phyloP scores from a whole-genome alignment of 2,888 invertebrate species.

The Lasiommata megera region DNA sequence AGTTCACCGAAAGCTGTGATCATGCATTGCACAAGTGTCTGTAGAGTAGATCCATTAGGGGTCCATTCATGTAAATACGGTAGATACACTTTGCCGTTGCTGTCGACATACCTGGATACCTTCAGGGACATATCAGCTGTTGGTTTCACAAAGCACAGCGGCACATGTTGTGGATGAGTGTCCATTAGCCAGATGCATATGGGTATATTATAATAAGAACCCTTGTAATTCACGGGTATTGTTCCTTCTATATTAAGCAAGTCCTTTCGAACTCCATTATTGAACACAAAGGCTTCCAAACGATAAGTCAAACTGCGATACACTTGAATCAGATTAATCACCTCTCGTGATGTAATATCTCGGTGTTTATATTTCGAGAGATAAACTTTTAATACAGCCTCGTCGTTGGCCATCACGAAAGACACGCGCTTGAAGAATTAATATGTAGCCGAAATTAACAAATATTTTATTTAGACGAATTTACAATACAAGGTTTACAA shows the following conservation, averaged over 20 bases:
- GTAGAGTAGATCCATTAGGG: constrained; percentile 89
- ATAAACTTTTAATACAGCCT: constrained; percentile 63
- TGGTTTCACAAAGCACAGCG: constrained; percentile 96
- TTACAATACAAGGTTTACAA: background rate
- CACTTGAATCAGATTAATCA: constrained; percentile 66
- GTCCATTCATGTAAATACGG: constrained; percentile 98
- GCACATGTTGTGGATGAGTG: constrained; percentile 98
- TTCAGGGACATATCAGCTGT: constrained; percentile 97
- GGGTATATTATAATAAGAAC: constrained; percentile 96
- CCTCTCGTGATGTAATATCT: constrained; percentile 69
- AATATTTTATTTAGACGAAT: background rate
- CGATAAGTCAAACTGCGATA: constrained; percentile 72
- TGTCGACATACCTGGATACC: constrained; percentile 96
- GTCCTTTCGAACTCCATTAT: constrained; percentile 91
- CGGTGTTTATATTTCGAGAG: constrained; percentile 71
- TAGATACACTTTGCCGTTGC: constrained; percentile 96
- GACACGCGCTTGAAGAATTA: background rate
- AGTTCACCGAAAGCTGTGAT: constrained; percentile 95
- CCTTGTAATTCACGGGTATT: constrained; percentile 95
- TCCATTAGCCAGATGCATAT: constrained; percentile 98
- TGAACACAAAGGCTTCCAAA: constrained; percentile 86
- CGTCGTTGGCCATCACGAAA: constrained; percentile 66
- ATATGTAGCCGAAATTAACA: background rate
- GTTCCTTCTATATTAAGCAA: constrained; percentile 94
- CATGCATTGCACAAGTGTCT: constrained; percentile 95